Percentiles rank a stretch among this genome's conserved stretches.
phyloP scores from a whole-genome alignment of 1,140 invertebrate species.

The Dolichoris vasculosae region DNA sequence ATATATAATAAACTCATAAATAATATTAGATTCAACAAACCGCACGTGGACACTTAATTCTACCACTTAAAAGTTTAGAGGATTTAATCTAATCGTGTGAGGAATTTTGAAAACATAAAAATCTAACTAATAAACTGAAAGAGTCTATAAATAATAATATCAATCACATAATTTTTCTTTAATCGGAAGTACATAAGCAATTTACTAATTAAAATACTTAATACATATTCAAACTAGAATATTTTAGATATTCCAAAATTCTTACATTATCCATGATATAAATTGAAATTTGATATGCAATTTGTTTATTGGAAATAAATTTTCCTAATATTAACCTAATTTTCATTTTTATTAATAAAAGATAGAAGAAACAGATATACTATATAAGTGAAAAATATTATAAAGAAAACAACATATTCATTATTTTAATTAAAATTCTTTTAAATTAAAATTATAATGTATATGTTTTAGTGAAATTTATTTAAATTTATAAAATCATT shows the following conservation, averaged over 20 bases:
- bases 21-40: not conserved
- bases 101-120: not conserved
- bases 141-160: not conserved
- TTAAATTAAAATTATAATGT: too few relatives aligned
- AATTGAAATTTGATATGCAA: not conserved
- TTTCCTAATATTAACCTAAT: not conserved
- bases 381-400: not conserved
- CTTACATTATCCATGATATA: not conserved
- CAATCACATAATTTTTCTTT: not conserved
- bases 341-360: not conserved
- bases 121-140: not conserved
- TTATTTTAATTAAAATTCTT: too few relatives aligned
- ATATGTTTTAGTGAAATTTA: too few relatives aligned
- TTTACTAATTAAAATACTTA: not conserved
- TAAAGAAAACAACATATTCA: too few relatives aligned
- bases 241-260: not conserved
- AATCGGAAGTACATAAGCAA: not conserved
- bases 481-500: too few relatives aligned
- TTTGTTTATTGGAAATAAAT: not conserved
- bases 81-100: not conserved
- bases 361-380: not conserved
- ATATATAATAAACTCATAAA: constrained; percentile 11
- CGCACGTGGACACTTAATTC: not conserved
- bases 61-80: not conserved
- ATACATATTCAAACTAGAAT: not conserved